phyloP scores from a whole-genome alignment of 2,113 vertebrate species.

The Hippopotamus amphibius region DNA sequence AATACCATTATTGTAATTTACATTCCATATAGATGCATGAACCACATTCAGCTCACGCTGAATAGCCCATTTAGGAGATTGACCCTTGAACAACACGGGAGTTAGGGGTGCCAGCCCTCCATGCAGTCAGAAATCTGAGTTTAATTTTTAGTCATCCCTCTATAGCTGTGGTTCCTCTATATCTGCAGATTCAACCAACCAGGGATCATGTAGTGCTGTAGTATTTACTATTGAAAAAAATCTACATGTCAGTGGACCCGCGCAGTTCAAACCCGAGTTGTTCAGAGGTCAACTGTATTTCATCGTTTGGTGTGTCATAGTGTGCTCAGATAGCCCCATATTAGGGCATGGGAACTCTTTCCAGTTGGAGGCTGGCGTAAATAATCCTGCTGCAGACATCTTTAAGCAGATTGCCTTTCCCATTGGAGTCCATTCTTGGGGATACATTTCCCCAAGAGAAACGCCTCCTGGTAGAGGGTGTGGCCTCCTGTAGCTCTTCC shows the following conservation, averaged over 20 bases:
- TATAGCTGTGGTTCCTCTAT: not conserved
- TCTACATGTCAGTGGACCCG: not conserved
- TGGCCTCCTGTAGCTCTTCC: not conserved
- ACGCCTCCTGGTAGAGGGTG: not conserved
- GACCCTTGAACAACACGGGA: not conserved
- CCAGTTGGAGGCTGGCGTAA: constrained; percentile 8
- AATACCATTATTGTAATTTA: not conserved
- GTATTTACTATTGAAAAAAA: not conserved
- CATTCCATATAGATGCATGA: not conserved
- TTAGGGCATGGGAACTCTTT: not conserved
- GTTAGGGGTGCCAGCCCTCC: not conserved
- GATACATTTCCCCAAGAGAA: not conserved
- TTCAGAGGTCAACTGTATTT: not conserved
- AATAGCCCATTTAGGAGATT: not conserved
- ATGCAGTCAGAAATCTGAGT: fast-evolving
- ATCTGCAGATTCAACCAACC: not conserved
- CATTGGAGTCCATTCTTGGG: not conserved
- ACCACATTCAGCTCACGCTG: not conserved
- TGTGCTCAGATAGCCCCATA: not conserved
- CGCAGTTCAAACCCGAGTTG: not conserved
- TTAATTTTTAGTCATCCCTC: not conserved
- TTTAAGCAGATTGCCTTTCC: not conserved
- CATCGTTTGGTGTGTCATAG: not conserved
- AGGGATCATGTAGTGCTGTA: not conserved
- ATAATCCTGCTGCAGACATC: not conserved